phyloP scores from a whole-genome alignment of 2,797 vertebrate genomes.

The Hapalemur alaotrensis region DNA sequence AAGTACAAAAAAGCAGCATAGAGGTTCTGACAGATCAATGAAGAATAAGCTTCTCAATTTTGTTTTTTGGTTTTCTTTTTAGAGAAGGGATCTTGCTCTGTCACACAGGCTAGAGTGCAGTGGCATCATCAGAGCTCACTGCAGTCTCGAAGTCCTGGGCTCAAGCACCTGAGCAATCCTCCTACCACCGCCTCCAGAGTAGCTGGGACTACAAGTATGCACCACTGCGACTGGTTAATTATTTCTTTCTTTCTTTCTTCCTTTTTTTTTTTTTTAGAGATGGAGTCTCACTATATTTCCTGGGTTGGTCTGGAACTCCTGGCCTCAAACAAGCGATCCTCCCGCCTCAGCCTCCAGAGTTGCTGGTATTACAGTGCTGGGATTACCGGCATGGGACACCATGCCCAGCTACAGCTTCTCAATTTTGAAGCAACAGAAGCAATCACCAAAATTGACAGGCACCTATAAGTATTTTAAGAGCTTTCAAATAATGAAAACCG shows the following conservation, averaged over 20 bases:
- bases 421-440: constrained; percentile 21
- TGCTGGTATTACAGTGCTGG: no score
- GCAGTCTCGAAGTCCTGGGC: no score
- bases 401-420: neutral
- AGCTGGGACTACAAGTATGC: neutral
- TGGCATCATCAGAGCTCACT: no score
- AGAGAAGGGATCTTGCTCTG: no score
- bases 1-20: neutral
- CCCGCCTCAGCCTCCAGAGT: neutral
- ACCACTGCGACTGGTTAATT: no score
- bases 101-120: no score
- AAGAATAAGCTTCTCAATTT: constrained; percentile 13
- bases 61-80: neutral
- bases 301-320: no score
- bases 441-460: neutral
- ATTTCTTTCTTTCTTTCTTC: no score
- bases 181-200: neutral
- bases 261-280: no score
- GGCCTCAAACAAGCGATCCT: neutral
- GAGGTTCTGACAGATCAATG: neutral
- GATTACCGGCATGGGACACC: neutral
- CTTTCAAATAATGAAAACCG: constrained; percentile 34
- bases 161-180: no score
- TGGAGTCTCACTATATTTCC: no score
- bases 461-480: neutral